Conservation (phyloP, 2,113 vertebrate genomes). For the rabbit (Oryctolagus cuniculus) region DNA sequence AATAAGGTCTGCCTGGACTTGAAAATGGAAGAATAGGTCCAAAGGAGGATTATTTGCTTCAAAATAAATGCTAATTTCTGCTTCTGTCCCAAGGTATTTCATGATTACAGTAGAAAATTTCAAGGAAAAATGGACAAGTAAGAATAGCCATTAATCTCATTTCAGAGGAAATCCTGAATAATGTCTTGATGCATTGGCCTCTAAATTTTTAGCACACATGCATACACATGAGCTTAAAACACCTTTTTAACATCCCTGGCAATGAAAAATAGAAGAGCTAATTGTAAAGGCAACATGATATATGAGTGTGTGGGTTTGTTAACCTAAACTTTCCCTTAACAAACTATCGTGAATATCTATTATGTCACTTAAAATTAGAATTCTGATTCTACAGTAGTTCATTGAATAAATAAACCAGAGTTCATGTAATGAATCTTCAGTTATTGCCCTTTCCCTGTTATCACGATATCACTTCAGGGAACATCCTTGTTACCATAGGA, state of each 20-base stretch:
- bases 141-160: neutral
- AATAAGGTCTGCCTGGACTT: neutral
- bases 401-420: neutral
- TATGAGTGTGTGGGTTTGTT: neutral
- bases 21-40: neutral
- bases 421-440: neutral
- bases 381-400: neutral
- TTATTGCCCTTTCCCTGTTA: neutral
- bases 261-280: neutral
- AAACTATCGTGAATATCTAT: neutral
- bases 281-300: neutral
- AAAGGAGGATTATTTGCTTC: neutral
- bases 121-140: neutral
- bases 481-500: neutral
- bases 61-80: neutral
- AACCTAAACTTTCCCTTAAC: neutral
- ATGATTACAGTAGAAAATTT: neutral
- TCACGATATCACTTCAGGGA: neutral
- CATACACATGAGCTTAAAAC: neutral
- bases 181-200: neutral
- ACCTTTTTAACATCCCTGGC: neutral
- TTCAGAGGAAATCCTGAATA: neutral
- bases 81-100: neutral
- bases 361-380: constrained; percentile 20
- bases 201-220: neutral